Conservation (phyloP, 92 coral and sea anemone genomes). For the Siderastrea radians region DNA sequence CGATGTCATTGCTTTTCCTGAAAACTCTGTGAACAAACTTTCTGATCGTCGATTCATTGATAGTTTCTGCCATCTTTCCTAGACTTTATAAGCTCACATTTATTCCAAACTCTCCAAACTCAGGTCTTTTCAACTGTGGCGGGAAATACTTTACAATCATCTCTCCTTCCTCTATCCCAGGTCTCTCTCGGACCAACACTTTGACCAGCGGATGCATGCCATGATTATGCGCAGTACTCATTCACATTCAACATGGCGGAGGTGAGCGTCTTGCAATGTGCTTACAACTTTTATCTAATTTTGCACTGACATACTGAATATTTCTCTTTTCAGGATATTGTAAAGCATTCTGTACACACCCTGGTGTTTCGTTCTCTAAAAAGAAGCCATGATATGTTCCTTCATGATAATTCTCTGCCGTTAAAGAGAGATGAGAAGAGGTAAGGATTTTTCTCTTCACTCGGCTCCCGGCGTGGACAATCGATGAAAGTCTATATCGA, state of each 20-base stretch:
- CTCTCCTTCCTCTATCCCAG: background rate
- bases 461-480: no score
- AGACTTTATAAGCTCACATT: background rate
- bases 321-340: conserved; percentile 80
- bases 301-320: background rate
- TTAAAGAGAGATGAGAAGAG: conserved; percentile 82
- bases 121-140: conserved; percentile 5
- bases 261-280: background rate
- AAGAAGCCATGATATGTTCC: conserved; percentile 98
- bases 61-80: conserved; percentile 37
- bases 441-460: conserved; percentile 35
- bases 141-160: background rate
- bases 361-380: conserved; percentile 98
- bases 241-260: conserved; percentile 44
- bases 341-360: conserved; percentile 99
- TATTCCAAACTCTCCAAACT: background rate
- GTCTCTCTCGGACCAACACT: background rate
- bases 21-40: conserved; percentile 78
- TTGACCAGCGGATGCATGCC: conserved; percentile 11
- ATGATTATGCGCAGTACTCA: background rate
- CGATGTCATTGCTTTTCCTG: conserved; percentile 74
- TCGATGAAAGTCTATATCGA: no score
- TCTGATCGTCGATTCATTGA: conserved; percentile 53
- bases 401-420: conserved; percentile 93
- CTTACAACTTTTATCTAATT: background rate